Percentiles rank a stretch among this genome's conserved stretches.
phyloP scores from a whole-genome alignment of 2,797 vertebrate genomes.

The Muscicapa striata region DNA sequence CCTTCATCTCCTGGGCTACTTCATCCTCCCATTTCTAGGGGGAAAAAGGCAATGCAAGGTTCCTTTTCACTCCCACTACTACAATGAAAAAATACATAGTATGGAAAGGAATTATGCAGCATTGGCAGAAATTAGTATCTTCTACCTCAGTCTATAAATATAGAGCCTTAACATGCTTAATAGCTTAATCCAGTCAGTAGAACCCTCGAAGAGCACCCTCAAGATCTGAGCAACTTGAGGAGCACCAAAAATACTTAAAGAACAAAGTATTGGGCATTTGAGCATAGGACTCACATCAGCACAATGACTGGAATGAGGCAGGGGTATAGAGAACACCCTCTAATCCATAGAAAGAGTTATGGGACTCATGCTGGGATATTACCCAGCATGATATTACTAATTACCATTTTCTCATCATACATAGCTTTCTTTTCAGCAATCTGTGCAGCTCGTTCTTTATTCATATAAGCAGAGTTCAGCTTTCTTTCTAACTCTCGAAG shows the following conservation, averaged over 20 bases:
- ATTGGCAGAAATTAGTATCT: background rate
- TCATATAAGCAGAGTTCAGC: slow-evolving; percentile 88
- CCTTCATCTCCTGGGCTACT: slow-evolving; percentile 78
- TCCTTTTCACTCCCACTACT: background rate
- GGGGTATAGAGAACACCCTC: background rate
- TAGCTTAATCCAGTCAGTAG: background rate
- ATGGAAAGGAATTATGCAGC: background rate
- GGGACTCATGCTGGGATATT: background rate
- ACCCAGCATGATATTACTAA: background rate
- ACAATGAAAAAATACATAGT: background rate
- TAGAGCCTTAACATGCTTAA: background rate
- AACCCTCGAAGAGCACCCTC: background rate
- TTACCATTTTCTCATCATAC: slow-evolving; percentile 86
- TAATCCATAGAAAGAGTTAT: background rate
- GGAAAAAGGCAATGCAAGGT: background rate
- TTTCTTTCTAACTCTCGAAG: slow-evolving; percentile 90
- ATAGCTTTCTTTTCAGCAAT: slow-evolving; percentile 87
- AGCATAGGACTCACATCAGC: background rate
- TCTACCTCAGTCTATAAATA: background rate
- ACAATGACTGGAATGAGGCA: fast-evolving
- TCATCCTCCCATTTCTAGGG: slow-evolving; percentile 85
- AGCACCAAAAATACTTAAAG: background rate
- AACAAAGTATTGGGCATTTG: background rate
- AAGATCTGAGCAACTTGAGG: background rate
- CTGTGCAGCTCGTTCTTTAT: slow-evolving; percentile 89